Evolutionary conservation across 2,888 invertebrate species (phyloP).

Genomic region (Rhabditoides inermis): DNA sequence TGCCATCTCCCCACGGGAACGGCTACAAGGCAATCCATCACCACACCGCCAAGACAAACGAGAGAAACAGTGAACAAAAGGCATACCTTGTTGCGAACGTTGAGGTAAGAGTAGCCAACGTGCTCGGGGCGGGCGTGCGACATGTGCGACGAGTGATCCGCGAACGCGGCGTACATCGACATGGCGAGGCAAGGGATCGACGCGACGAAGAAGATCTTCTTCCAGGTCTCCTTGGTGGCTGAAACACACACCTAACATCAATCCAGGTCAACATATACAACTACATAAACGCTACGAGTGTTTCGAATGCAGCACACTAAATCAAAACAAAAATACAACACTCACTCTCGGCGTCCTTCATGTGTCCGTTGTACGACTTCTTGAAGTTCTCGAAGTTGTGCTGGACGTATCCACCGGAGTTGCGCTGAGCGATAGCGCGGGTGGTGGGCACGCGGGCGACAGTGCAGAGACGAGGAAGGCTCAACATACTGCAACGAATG

Average conservation of each 20-base stretch:
- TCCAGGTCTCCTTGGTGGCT: constrained; percentile 41
- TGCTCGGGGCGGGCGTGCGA: constrained; percentile 40
- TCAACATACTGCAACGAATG: no score
- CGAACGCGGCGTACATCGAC: constrained; percentile 41
- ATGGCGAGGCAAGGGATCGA: constrained; percentile 43
- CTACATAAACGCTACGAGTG: not conserved
- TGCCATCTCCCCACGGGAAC: constrained; percentile 90
- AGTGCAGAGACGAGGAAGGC: constrained; percentile 11
- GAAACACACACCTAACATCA: constrained; percentile 6
- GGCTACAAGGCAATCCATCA: constrained; percentile 57
- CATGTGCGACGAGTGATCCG: constrained; percentile 32
- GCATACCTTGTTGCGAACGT: constrained; percentile 38
- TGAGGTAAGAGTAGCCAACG: constrained; percentile 45
- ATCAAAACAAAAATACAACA: not conserved
- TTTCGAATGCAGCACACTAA: not conserved
- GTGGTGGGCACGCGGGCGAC: constrained; percentile 1
- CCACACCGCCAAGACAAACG: not conserved
- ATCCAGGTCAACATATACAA: not conserved
- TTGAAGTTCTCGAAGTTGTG: constrained; percentile 45
- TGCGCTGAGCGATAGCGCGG: constrained; percentile 27
- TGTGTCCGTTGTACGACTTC: constrained; percentile 17
- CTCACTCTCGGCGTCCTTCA: constrained; percentile 39
- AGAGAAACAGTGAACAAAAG: not conserved
- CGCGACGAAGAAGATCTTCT: constrained; percentile 45
- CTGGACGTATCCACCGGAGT: constrained; percentile 41